These are phyloP conservation scores for Zygothrica quintamaculata DNA, from an alignment of 2,888 invertebrate genomes.

Conservation along the genomic window DNA sequence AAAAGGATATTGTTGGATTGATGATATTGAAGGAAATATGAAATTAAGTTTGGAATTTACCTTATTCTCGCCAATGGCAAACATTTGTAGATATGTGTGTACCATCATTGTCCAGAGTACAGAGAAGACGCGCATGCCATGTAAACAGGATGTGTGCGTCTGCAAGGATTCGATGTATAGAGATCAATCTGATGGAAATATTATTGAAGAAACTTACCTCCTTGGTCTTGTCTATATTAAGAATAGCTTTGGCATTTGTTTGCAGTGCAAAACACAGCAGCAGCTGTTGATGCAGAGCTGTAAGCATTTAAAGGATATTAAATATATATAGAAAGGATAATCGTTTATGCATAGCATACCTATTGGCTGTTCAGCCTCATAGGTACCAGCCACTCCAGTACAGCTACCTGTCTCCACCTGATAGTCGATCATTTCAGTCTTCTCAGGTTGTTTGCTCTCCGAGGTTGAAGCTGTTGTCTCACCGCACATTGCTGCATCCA, in stretches of 20 bases:
- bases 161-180: neutral
- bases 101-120: slow-evolving; percentile 94
- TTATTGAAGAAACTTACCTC: too few species aligned
- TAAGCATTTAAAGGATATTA: slow-evolving; percentile 6
- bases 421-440: slow-evolving; percentile 71
- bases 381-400: slow-evolving; percentile 64
- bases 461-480: slow-evolving; percentile 45
- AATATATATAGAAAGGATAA: too few species aligned
- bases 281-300: slow-evolving; percentile 84
- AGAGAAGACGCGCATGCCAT: slow-evolving; percentile 91
- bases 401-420: slow-evolving; percentile 75
- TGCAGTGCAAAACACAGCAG: slow-evolving; percentile 91
- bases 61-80: slow-evolving; percentile 89
- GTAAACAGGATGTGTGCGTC: slow-evolving; percentile 88
- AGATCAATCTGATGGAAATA: neutral
- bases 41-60: slow-evolving; percentile 57
- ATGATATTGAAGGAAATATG: neutral
- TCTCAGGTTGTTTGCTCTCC: slow-evolving; percentile 34
- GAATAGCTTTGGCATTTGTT: slow-evolving; percentile 90
- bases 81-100: slow-evolving; percentile 92
- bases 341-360: too few species aligned
- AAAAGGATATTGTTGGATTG: too few species aligned
- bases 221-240: slow-evolving; percentile 87
- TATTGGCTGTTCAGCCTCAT: slow-evolving; percentile 77
- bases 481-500: slow-evolving; percentile 18